Evolutionary conservation across 2,888 invertebrate genomes (phyloP), one percentile per base, ranked within the genome.

Genomic region (Pomacea canaliculata): DNA sequence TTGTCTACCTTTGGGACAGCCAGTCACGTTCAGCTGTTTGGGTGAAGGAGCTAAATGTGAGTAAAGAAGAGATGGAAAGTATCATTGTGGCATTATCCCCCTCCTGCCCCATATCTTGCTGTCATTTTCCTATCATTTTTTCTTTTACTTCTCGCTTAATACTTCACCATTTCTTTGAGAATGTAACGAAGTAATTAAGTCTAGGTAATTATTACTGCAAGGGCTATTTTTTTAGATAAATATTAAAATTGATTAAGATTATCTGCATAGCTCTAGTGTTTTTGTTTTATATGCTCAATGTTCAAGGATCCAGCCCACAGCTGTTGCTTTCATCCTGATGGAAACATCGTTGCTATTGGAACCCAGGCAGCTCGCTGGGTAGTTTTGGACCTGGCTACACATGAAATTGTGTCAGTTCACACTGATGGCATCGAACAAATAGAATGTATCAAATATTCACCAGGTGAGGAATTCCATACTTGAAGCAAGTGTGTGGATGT

Each of bases 1-100:
- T 85, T 75, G 81, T 91, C 51, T 89, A 85, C 91, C 93, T 97
- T 90, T 97, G 97, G 97, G 97, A 97, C 91, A 94, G 95, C 0
- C 93, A 96, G 89, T 94, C 95, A 63, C 96, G 96, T 89, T 94
- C 95, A 72, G 95, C 96, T 51, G 94, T 97, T 46, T 97, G 97
- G 97, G 95, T 95, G 90, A 96, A 96, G 91, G 96, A 96, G 87
- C 94, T 97, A 81, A 95, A 95, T 76, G 92, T 92, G 87, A 87
- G 89, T 46, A 63, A 10, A 12, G 60, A 60, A n/a, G n/a, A 60
- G 60, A 19, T 37, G 37, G 37, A 37, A 5, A 37, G 37, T 37
- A 37, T 37, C 37, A 37, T 37, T 37, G 4, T 37, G 37, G 37
- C 37, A 37, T 37, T 37, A 37, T 37, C 51, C 16, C 16, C 4